phyloP scores from a whole-genome alignment of 2,888 invertebrate genomes.

The Patella depressa region DNA sequence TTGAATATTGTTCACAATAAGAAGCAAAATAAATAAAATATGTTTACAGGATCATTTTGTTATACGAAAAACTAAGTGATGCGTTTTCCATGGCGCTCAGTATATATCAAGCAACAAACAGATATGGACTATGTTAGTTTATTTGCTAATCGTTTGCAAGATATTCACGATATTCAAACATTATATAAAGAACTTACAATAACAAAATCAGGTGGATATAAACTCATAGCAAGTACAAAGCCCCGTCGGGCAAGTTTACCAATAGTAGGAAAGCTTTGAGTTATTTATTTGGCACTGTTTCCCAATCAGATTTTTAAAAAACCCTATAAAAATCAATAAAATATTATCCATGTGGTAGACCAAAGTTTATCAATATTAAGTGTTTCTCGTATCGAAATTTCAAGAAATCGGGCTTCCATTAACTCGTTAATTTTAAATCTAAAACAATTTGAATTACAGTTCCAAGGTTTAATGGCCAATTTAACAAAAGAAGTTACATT shows the following conservation, averaged over 20 bases:
- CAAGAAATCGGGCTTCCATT: neutral
- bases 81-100: too few relatives aligned
- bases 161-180: too few relatives aligned
- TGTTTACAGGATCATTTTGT: too few relatives aligned
- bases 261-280: neutral
- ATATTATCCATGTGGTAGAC: neutral
- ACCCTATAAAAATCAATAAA: neutral
- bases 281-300: constrained; percentile 11
- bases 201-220: neutral
- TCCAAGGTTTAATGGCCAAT: neutral
- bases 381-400: neutral
- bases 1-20: too few relatives aligned
- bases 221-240: neutral
- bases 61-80: too few relatives aligned
- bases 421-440: neutral
- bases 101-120: too few relatives aligned
- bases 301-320: neutral
- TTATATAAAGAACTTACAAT: too few relatives aligned
- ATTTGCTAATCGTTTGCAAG: too few relatives aligned
- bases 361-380: neutral
- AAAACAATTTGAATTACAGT: neutral
- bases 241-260: neutral
- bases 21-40: too few relatives aligned
- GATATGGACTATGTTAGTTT: too few relatives aligned
- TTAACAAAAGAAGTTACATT: neutral